These are phyloP conservation scores for Zaprionus vittiger DNA, from an alignment of 1,140 invertebrate species.

Conservation along the genomic window DNA sequence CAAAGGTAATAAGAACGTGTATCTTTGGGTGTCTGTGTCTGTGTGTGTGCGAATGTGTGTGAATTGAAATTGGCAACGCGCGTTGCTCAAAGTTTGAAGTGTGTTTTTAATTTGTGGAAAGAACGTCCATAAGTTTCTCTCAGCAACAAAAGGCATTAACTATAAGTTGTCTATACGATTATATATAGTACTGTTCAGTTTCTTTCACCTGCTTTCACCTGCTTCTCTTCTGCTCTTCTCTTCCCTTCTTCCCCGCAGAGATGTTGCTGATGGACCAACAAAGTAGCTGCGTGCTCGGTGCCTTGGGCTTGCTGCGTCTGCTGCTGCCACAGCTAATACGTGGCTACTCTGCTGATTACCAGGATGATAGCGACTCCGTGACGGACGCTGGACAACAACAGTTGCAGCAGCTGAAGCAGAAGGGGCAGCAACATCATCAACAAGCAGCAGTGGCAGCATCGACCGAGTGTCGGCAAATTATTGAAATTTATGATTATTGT, in stretches of 20 bases:
- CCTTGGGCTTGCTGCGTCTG: slow-evolving; percentile 87
- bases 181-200: slow-evolving; percentile 19
- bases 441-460: slow-evolving; percentile 35
- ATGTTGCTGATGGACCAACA: slow-evolving; percentile 86
- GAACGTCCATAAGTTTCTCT: slow-evolving; percentile 56
- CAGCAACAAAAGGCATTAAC: slow-evolving; percentile 43
- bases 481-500: slow-evolving; percentile 91
- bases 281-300: slow-evolving; percentile 87
- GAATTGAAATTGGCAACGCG: slow-evolving; percentile 71
- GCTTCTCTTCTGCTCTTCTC: not conserved
- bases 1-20: slow-evolving; percentile 49
- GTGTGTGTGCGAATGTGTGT: slow-evolving; percentile 16
- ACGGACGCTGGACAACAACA: slow-evolving; percentile 45
- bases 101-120: slow-evolving; percentile 76
- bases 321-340: slow-evolving; percentile 86
- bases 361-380: slow-evolving; percentile 69
- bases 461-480: slow-evolving; percentile 78
- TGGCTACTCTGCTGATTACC: slow-evolving; percentile 58
- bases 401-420: slow-evolving; percentile 32
- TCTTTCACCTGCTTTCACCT: slow-evolving; percentile 20
- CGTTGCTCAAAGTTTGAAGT: slow-evolving; percentile 62
- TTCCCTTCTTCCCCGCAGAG: slow-evolving; percentile 70
- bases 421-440: slow-evolving; percentile 36
- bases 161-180: slow-evolving; percentile 39
- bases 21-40: slow-evolving; percentile 15